These are phyloP conservation scores for Camponotus pennsylvanicus DNA, from an alignment of 1,140 invertebrate genomes.

Conservation along the genomic window DNA sequence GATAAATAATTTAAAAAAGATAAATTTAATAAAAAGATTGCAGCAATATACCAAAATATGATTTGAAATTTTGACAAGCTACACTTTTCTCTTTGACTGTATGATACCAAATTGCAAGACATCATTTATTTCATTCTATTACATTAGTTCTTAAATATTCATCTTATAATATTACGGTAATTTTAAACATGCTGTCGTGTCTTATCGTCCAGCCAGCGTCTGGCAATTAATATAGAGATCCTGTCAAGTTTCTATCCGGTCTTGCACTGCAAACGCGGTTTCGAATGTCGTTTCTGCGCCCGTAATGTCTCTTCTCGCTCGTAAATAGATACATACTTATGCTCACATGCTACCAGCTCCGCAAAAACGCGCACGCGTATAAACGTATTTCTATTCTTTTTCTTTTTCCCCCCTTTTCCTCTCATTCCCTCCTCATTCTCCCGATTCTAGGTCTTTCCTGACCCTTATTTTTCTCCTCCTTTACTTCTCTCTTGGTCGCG, in stretches of 20 bases:
- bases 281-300: constrained; percentile 31
- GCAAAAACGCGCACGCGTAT: constrained; percentile 36
- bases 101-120: not conserved
- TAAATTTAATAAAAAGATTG: not conserved
- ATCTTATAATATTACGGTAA: not conserved
- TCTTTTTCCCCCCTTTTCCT: not conserved
- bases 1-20: not conserved
- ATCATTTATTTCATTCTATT: not conserved
- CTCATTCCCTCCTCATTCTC: not conserved
- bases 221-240: not conserved
- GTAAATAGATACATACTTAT: constrained; percentile 59
- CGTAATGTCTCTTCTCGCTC: constrained; percentile 19
- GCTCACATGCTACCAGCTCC: not conserved
- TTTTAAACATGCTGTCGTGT: not conserved
- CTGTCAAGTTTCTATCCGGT: constrained; percentile 28
- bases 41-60: not conserved
- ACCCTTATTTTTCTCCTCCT: constrained; percentile 56
- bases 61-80: constrained; percentile 5
- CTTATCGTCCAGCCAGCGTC: not conserved
- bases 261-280: constrained; percentile 2
- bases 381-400: constrained; percentile 38
- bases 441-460: constrained; percentile 26
- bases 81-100: not conserved
- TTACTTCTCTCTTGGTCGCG: constrained; percentile 8
- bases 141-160: not conserved